A percentile compares a stretch with the other conserved stretches of the same genome.
phyloP scores from a whole-genome alignment of 2,888 invertebrate genomes.

The Apotomis capreana region DNA sequence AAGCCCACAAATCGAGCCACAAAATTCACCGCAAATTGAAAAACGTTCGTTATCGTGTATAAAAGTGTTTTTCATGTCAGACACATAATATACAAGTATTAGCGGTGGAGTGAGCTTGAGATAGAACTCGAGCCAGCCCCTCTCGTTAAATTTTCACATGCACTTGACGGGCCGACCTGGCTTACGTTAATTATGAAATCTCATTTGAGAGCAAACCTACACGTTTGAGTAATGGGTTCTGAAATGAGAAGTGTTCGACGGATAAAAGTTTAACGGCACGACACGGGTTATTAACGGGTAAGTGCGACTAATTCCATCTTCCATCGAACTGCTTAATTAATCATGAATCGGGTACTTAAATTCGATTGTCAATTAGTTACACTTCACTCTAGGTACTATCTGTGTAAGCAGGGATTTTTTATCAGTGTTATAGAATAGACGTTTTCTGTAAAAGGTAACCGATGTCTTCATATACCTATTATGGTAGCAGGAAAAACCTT shows the following conservation, averaged over 20 bases:
- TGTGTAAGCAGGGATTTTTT: neutral
- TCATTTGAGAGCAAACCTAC: constrained; percentile 77
- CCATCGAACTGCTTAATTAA: constrained; percentile 15
- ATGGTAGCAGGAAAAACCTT: no score
- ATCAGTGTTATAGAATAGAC: no score
- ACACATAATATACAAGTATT: constrained; percentile 55
- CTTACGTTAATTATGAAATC: constrained; percentile 83
- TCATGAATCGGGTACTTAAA: neutral
- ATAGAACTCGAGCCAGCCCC: constrained; percentile 65
- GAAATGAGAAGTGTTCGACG: constrained; percentile 68
- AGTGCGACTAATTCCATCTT: constrained; percentile 21
- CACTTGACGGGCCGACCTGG: constrained; percentile 79
- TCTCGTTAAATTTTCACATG: constrained; percentile 83
- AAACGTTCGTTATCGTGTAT: constrained; percentile 43
- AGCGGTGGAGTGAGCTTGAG: constrained; percentile 61
- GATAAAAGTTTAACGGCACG: constrained; percentile 67
- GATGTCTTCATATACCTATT: no score
- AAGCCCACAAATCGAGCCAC: constrained; percentile 11
- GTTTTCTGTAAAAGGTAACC: no score
- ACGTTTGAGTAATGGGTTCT: constrained; percentile 77
- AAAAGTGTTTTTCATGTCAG: constrained; percentile 65
- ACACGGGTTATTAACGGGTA: constrained; percentile 38
- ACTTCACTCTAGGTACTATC: neutral
- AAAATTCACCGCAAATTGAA: constrained; percentile 29
- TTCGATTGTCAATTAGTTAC: neutral